Percentiles rank a stretch among this genome's conserved stretches.
Evolutionary conservation across 2,888 invertebrate species (phyloP).

Genomic region (Drosophila colorata): DNA sequence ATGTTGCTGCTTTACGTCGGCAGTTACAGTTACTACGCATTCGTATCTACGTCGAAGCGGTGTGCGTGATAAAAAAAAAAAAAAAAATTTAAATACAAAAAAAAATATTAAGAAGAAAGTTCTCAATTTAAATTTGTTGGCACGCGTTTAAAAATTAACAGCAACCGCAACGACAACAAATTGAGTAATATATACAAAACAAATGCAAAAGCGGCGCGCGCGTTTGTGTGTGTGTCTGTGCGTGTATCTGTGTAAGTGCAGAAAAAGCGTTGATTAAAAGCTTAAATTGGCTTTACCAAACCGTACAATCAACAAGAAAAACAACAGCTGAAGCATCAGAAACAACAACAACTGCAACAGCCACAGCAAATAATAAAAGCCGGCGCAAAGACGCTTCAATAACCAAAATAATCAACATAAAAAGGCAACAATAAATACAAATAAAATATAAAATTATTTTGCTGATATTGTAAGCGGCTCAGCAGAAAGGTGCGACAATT

Average conservation of each 20-base stretch:
- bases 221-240: constrained; percentile 9
- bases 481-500: constrained; percentile 69
- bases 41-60: constrained; percentile 24
- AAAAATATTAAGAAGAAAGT: constrained; percentile 8
- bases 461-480: constrained; percentile 56
- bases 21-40: constrained; percentile 43
- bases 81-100: background rate
- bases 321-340: constrained; percentile 37
- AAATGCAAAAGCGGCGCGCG: constrained; percentile 29
- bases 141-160: constrained; percentile 21
- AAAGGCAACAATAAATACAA: constrained; percentile 28
- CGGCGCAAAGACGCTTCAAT: constrained; percentile 53
- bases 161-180: too few species aligned
- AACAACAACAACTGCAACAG: constrained; percentile 15
- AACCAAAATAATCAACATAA: constrained; percentile 34
- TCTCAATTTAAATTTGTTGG: constrained; percentile 19
- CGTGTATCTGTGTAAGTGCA: constrained; percentile 16
- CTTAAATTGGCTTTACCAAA: constrained; percentile 58
- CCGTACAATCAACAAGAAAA: constrained; percentile 25
- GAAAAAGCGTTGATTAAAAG: constrained; percentile 48
- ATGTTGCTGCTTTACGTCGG: constrained; percentile 28
- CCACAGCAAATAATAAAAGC: constrained; percentile 19
- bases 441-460: constrained; percentile 35
- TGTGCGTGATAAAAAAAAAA: constrained; percentile 33
- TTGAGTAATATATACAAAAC: constrained; percentile 26